Conservation (phyloP, 1,140 invertebrate genomes). For the Penaeus japonicus region DNA sequence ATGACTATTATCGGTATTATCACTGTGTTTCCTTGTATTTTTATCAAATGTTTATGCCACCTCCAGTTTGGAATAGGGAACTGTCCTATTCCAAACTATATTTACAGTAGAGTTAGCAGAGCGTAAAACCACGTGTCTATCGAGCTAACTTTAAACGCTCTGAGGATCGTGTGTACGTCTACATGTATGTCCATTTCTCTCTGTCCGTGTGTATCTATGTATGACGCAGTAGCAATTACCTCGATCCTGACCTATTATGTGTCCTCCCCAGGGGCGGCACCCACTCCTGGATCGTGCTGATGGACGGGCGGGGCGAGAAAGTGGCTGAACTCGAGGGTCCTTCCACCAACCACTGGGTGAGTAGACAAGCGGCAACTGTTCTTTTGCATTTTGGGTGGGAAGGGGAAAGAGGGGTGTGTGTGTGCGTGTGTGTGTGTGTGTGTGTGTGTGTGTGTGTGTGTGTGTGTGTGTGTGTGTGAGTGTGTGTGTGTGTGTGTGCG, state of each 20-base stretch:
- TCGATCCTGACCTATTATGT: constrained; percentile 61
- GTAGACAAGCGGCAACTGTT: background rate
- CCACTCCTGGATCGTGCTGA: constrained; percentile 79
- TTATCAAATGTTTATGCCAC: too few relatives aligned
- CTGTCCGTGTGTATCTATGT: too few relatives aligned
- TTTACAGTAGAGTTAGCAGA: too few relatives aligned
- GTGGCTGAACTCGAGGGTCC: constrained; percentile 74
- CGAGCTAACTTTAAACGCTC: too few relatives aligned
- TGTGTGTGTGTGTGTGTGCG: background rate
- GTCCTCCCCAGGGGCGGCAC: constrained; percentile 82
- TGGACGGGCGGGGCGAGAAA: constrained; percentile 75
- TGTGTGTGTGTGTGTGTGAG: background rate
- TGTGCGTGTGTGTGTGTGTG: too few relatives aligned
- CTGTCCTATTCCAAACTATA: too few relatives aligned
- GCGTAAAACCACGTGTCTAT: too few relatives aligned
- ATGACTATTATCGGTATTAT: too few relatives aligned
- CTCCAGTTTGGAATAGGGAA: too few relatives aligned
- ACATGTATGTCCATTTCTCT: too few relatives aligned
- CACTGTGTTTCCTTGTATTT: too few relatives aligned
- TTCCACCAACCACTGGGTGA: constrained; percentile 85
- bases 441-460: background rate
- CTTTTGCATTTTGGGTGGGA: background rate
- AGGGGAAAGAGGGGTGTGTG: background rate
- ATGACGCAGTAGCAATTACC: background rate
- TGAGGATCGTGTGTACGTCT: too few relatives aligned